phyloP scores from a whole-genome alignment of 2,888 invertebrate genomes.

The Eudasyphora cyanicolor region DNA sequence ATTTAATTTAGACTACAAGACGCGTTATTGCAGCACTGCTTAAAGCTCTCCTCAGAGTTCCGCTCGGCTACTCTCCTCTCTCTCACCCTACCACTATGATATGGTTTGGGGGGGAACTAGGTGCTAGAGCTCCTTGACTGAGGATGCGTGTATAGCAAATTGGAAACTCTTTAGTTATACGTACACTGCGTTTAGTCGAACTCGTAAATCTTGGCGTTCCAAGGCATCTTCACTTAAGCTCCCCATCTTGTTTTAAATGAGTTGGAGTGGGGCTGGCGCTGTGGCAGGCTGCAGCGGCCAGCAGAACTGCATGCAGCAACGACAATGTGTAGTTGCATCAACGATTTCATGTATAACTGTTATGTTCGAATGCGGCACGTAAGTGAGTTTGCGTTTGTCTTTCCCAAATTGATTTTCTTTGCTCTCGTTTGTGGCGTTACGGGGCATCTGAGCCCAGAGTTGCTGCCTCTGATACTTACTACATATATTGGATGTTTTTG shows the following conservation, averaged over 20 bases:
- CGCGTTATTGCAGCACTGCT: conserved; percentile 18
- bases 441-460: background rate
- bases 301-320: conserved; percentile 31
- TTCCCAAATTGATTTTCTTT: conserved; percentile 59
- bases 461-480: conserved; percentile 17
- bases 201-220: conserved; percentile 64
- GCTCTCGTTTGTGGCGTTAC: conserved; percentile 39
- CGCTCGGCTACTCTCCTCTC: too few relatives aligned
- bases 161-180: conserved; percentile 52
- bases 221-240: conserved; percentile 61
- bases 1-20: conserved; percentile 67
- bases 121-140: background rate
- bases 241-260: conserved; percentile 63
- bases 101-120: background rate
- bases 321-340: conserved; percentile 56
- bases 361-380: conserved; percentile 43
- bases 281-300: background rate
- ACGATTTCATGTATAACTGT: conserved; percentile 60
- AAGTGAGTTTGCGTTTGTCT: conserved; percentile 26
- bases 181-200: conserved; percentile 50
- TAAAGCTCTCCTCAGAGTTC: background rate
- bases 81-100: too few relatives aligned
- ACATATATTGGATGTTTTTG: conserved; percentile 20
- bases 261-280: conserved; percentile 56
- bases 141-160: conserved; percentile 29